A percentile compares a stretch with the other conserved stretches of the same genome.
phyloP scores from a whole-genome alignment of 2,113 vertebrate species.

The Callithrix jacchus region DNA sequence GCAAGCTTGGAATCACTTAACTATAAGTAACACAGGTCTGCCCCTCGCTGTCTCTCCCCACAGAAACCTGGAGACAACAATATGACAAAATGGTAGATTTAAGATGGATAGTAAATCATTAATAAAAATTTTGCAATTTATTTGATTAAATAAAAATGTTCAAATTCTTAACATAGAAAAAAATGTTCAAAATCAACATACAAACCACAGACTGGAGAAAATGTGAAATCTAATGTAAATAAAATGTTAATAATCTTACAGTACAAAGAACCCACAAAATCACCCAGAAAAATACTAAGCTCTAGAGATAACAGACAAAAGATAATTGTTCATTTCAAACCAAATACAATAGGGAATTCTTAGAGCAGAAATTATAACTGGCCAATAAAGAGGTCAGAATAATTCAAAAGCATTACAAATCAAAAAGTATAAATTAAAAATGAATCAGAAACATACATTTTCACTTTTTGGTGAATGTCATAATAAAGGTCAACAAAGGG shows the following conservation, averaged over 20 bases:
- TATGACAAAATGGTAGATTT: background rate
- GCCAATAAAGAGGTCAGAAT: background rate
- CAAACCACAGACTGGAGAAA: background rate
- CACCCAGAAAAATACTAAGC: background rate
- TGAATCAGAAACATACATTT: background rate
- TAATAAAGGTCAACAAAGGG: background rate
- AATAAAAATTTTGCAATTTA: background rate
- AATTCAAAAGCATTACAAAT: background rate
- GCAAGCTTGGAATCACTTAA: too few species aligned
- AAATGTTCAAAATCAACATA: background rate
- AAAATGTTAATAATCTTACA: background rate
- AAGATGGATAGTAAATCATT: background rate
- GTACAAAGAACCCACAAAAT: background rate
- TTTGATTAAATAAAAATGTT: background rate
- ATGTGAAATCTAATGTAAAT: accelerated
- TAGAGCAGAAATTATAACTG: background rate
- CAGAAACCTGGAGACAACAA: background rate
- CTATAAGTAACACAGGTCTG: too few species aligned
- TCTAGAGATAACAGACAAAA: accelerated
- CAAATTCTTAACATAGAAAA: background rate
- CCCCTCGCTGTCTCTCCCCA: too few species aligned
- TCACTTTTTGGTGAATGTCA: background rate
- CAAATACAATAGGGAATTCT: background rate
- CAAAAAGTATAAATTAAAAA: background rate
- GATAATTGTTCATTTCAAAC: accelerated